Conservation (phyloP, 2,888 invertebrate genomes). For the Parthenolecanium corni region DNA sequence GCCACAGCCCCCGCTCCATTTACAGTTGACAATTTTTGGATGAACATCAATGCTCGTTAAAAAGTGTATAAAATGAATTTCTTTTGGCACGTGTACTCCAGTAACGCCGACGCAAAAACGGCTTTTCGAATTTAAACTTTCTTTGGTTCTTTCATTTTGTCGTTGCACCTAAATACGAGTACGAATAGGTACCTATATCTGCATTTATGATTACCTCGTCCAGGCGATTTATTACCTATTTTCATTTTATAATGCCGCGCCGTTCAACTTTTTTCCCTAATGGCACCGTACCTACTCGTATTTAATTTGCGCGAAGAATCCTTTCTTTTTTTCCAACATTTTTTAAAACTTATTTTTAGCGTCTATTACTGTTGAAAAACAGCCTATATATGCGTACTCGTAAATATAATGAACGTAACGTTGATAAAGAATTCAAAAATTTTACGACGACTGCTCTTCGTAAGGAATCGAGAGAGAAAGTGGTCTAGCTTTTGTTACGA, state of each 20-base stretch:
- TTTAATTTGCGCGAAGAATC: too few species aligned
- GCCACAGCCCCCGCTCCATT: background rate
- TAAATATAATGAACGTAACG: too few species aligned
- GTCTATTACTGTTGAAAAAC: too few species aligned
- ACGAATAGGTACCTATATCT: too few species aligned
- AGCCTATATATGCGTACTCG: too few species aligned
- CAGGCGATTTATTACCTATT: background rate
- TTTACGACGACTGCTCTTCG: too few species aligned
- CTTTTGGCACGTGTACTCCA: constrained; percentile 16
- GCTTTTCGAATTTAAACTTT: constrained; percentile 2
- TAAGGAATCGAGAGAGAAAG: too few species aligned
- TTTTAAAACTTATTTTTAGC: too few species aligned
- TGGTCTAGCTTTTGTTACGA: too few species aligned
- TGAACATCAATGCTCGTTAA: constrained; percentile 15
- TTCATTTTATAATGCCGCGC: background rate
- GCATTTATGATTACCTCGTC: background rate
- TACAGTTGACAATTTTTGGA: constrained; percentile 8
- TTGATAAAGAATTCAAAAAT: too few species aligned
- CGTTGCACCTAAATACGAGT: background rate
- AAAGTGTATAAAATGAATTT: constrained; percentile 1
- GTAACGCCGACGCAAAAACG: constrained; percentile 11
- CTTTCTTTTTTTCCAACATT: too few species aligned
- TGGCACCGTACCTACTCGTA: constrained; percentile 8
- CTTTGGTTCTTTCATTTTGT: constrained; percentile 6
- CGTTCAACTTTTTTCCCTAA: constrained; percentile 1